phyloP scores from a whole-genome alignment of 2,797 vertebrate genomes.

The Macroramphosus scolopax region DNA sequence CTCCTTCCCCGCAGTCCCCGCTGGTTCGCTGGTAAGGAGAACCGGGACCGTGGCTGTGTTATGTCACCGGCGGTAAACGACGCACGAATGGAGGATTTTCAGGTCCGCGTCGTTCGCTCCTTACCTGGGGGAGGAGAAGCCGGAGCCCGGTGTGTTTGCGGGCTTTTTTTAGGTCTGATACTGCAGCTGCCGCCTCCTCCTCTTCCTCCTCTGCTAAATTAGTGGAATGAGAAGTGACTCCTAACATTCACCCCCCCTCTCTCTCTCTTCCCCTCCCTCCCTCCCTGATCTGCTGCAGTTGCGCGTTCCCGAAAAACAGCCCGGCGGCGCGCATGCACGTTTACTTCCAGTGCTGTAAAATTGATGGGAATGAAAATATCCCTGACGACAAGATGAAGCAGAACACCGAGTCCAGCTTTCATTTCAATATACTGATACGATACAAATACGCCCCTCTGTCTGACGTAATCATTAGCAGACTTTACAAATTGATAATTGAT shows the following conservation, averaged over 20 bases:
- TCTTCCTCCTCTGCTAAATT: slow-evolving; percentile 39
- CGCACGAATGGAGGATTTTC: not conserved
- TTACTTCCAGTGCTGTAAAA: slow-evolving; percentile 41
- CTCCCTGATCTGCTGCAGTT: slow-evolving; percentile 77
- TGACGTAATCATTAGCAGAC: no score
- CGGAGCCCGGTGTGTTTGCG: not conserved
- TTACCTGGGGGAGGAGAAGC: not conserved
- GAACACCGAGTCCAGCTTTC: not conserved
- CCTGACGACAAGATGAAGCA: slow-evolving; percentile 25
- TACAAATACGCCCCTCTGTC: no score
- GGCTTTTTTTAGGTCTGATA: not conserved
- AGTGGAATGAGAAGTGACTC: slow-evolving; percentile 50
- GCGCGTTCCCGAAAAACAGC: slow-evolving; percentile 47
- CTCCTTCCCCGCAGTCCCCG: not conserved
- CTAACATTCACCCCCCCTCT: slow-evolving; percentile 75
- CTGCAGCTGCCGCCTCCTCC: slow-evolving; percentile 14
- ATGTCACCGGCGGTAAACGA: not conserved
- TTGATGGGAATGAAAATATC: slow-evolving; percentile 40
- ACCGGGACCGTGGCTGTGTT: not conserved
- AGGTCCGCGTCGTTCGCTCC: not conserved
- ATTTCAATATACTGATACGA: no score
- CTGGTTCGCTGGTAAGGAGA: no score
- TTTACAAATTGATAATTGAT: no score
- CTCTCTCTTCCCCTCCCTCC: slow-evolving; percentile 55
- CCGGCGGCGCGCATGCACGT: slow-evolving; percentile 28